A percentile compares a stretch with the other conserved stretches of the same genome.
phyloP scores from a whole-genome alignment of 2,888 invertebrate species.

The Heliconius aoede region DNA sequence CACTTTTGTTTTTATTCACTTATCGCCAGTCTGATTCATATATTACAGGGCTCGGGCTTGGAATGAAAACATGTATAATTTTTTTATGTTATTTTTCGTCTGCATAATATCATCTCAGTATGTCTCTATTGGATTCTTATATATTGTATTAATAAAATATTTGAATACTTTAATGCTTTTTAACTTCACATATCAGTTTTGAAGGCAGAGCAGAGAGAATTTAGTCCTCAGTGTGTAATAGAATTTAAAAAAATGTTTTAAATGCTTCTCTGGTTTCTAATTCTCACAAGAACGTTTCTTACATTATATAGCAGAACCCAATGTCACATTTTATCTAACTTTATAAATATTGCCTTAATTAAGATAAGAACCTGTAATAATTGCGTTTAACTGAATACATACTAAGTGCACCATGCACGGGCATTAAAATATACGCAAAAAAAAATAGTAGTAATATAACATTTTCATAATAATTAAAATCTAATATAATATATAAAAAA shows the following conservation, averaged over 20 bases:
- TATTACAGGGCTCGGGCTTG: slow-evolving; percentile 11
- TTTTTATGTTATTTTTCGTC: not conserved
- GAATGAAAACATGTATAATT: slow-evolving; percentile 33
- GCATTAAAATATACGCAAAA: not conserved
- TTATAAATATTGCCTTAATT: not conserved
- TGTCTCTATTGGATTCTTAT: not conserved
- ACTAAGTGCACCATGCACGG: not conserved
- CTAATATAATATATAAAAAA: not conserved
- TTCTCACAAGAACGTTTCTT: too few relatives aligned
- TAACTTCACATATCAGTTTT: too few relatives aligned
- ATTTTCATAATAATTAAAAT: not conserved
- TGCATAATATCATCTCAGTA: not conserved
- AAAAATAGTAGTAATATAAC: not conserved
- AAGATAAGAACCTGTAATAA: not conserved
- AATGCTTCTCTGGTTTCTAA: not conserved
- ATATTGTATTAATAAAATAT: slow-evolving; percentile 1
- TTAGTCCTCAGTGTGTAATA: not conserved
- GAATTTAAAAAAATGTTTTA: not conserved
- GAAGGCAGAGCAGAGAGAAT: too few relatives aligned
- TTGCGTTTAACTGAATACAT: not conserved
- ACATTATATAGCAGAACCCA: not conserved
- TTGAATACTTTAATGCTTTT: not conserved
- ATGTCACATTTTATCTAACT: not conserved
- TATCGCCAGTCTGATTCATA: slow-evolving; percentile 36
- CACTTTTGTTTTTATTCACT: slow-evolving; percentile 42